These are phyloP conservation scores for Ctena decussata DNA, from an alignment of 2,888 invertebrate genomes.

Conservation along the genomic window DNA sequence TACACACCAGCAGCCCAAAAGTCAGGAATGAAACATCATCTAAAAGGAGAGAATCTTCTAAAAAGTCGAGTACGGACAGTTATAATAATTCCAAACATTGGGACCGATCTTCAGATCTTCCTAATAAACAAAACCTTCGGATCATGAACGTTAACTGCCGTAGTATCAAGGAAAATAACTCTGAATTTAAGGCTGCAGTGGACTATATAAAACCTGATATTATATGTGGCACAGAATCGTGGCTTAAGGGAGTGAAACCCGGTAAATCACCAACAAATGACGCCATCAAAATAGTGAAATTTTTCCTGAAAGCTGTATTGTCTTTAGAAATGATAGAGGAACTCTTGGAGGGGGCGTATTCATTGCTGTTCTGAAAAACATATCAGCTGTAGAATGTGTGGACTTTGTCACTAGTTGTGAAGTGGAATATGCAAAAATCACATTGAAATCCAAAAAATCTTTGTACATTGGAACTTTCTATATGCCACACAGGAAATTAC, in stretches of 20 bases:
- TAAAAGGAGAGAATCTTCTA: neutral
- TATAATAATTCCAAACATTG: neutral
- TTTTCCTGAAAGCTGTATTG: conserved; percentile 18
- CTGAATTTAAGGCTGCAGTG: conserved; percentile 8
- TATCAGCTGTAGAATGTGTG: conserved; percentile 16
- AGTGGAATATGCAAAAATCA: conserved; percentile 27
- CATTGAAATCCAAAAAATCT: conserved; percentile 5
- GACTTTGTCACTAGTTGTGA: conserved; percentile 23
- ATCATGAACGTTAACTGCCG: conserved; percentile 22
- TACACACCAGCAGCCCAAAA: neutral
- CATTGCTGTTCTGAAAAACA: conserved; percentile 3
- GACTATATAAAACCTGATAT: conserved; percentile 24
- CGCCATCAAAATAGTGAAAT: conserved; percentile 11
- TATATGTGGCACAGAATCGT: conserved; percentile 20
- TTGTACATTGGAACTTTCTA: conserved; percentile 20
- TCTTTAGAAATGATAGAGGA: conserved; percentile 36
- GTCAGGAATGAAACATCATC: neutral
- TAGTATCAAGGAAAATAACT: neutral
- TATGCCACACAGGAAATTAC: conserved; percentile 23
- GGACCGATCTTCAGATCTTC: neutral
- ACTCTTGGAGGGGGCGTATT: conserved; percentile 30
- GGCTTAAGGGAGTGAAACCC: conserved; percentile 13
- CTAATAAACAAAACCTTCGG: neutral
- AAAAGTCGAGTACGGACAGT: neutral
- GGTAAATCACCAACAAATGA: neutral